Evolutionary conservation across 2,113 vertebrate species (phyloP).

Genomic region (Cyanoramphus novaezelandiae): DNA sequence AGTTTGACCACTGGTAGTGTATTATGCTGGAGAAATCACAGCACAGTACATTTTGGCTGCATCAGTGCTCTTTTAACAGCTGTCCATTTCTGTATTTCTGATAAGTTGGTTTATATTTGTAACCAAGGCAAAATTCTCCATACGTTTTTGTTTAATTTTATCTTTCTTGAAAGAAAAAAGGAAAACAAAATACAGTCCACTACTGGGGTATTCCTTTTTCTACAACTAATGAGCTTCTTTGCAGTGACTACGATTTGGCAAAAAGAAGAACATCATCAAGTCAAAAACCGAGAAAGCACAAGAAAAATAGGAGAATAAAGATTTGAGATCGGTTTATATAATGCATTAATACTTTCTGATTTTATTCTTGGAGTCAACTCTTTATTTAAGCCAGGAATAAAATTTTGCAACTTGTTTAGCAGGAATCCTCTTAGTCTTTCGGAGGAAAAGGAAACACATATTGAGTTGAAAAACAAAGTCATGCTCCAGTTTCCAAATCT

Average conservation of each 20-base stretch:
- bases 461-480: background rate
- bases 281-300: background rate
- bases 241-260: background rate
- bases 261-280: background rate
- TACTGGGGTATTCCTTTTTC: background rate
- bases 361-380: background rate
- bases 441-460: background rate
- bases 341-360: background rate
- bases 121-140: background rate
- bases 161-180: background rate
- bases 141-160: background rate
- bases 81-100: background rate
- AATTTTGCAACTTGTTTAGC: background rate
- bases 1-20: background rate
- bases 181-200: background rate
- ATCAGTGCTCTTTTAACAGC: background rate
- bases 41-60: background rate
- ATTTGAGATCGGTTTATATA: background rate
- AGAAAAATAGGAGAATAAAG: background rate
- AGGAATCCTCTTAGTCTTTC: background rate
- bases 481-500: background rate
- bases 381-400: background rate
- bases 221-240: background rate
- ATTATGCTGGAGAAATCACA: background rate
- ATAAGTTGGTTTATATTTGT: background rate